Base-by-base conservation (phyloP, 1,140 invertebrate species). In the Apis dorsata region DNA sequence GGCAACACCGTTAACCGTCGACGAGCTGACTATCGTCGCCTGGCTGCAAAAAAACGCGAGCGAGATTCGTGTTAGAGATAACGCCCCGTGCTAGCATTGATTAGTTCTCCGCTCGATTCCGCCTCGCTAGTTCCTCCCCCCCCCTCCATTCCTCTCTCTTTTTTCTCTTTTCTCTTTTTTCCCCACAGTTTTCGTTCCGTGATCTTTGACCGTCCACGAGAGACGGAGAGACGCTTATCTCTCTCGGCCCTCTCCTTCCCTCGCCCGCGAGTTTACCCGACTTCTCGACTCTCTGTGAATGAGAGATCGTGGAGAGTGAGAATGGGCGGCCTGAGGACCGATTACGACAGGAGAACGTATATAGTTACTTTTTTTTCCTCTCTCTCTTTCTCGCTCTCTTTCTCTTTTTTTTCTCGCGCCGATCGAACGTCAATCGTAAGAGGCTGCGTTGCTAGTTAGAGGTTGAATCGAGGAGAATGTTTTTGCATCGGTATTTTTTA, bases 1-100 rank as follows among this genome's bases (percentile, higher is more conserved):
- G 85, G 84, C 94, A 86, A 93, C 94, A 84, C 92, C 95, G 90
- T 95, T 95, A 82, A 95, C 94, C 65, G 94, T 91, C 71, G 94
- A 93, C 57, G 93, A 93, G 85, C 93, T 94, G 77, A 94, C 93
- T 93, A 94, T 93, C 90, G 93, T 93, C 80, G 93, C 93, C 89
- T 94, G 93, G 86, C 93, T 94, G 89, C 66, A 92, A 91, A 86
- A 86, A 91, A 87, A 86, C 79, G 83, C 88, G 75, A 85, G 90
- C 81, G 84, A 89, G 80, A 88, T 86, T 88, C 73, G 83, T 68
- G 63, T 83, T 81, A 81, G 19, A 49, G 85, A 87, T 87, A 86
- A 19, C 62, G 34, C 65, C 55, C 44, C 21, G 44, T 60, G 34
- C 34, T 7, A 68, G 51, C 81, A 62, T 55, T 63, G 86, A 88